Percentiles rank a stretch among this genome's conserved stretches.
Conservation (phyloP, 1,140 invertebrate genomes). For the Pteromalus puparum region DNA sequence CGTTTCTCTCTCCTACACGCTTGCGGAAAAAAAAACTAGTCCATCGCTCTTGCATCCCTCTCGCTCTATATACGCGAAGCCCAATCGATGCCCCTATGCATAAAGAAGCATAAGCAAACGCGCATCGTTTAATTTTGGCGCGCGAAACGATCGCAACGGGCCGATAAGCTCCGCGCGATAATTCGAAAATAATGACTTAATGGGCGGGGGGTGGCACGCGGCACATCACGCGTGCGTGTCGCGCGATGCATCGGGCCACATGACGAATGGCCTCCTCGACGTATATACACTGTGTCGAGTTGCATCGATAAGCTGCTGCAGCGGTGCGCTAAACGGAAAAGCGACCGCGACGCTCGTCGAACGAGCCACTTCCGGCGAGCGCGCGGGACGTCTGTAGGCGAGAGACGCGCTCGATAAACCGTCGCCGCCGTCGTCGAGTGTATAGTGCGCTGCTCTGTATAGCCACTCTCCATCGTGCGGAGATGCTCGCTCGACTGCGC, state of each 20-base stretch:
- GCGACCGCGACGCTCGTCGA: conserved; percentile 20
- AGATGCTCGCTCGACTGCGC: neutral
- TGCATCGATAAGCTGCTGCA: conserved; percentile 36
- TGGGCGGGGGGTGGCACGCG: neutral
- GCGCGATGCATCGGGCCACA: conserved; percentile 31
- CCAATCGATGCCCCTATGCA: conserved; percentile 16
- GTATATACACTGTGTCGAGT: neutral
- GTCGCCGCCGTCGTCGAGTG: neutral
- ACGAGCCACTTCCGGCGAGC: conserved; percentile 38
- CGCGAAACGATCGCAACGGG: neutral
- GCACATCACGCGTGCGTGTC: neutral
- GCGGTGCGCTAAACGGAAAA: conserved; percentile 46
- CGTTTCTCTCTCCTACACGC: neutral
- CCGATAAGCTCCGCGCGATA: conserved; percentile 16
- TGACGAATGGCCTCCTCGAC: conserved; percentile 39
- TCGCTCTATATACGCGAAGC: neutral
- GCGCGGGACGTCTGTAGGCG: neutral
- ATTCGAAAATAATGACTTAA: conserved; percentile 48
- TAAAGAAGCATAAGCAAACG: conserved; percentile 28
- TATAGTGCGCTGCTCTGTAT: neutral
- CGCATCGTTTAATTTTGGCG: conserved; percentile 25
- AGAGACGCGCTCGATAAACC: conserved; percentile 19
- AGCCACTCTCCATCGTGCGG: too few relatives aligned
- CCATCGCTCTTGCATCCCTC: neutral
- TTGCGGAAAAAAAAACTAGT: neutral